Percentiles rank a stretch among this genome's conserved stretches.
Evolutionary conservation across 2,113 vertebrate genomes (phyloP).

Genomic region (Zingel zingel): DNA sequence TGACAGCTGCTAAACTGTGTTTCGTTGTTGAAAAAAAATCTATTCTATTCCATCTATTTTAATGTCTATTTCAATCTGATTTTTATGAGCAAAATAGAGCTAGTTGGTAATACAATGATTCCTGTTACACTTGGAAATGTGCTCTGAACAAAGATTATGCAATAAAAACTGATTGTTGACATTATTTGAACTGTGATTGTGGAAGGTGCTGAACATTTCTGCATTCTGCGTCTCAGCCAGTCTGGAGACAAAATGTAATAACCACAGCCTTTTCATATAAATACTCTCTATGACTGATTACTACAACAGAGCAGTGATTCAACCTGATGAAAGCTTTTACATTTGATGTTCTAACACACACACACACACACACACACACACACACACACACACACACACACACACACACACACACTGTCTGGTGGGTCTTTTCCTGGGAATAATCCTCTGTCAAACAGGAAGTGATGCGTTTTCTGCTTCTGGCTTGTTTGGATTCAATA

Average conservation of each 20-base stretch:
- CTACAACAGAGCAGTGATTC: conserved; percentile 17
- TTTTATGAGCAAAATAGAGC: background rate
- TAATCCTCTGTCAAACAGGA: conserved; percentile 39
- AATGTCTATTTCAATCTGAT: background rate
- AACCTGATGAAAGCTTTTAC: conserved; percentile 31
- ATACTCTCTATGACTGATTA: conserved; percentile 22
- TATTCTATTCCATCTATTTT: no score
- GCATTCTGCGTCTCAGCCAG: background rate
- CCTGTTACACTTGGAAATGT: background rate
- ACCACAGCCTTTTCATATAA: conserved; percentile 12
- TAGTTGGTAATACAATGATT: background rate
- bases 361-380: background rate
- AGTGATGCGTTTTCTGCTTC: conserved; percentile 27
- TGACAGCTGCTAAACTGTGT: no score
- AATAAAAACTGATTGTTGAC: background rate
- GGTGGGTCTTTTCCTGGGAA: conserved; percentile 13
- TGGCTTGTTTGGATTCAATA: conserved; percentile 21
- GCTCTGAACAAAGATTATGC: background rate
- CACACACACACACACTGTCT: conserved; percentile 4
- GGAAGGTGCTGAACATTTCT: background rate
- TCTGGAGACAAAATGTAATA: background rate
- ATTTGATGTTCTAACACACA: background rate
- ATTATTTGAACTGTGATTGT: background rate
- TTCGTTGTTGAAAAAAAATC: no score
- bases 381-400: background rate